Evolutionary conservation across 2,888 invertebrate species (phyloP).

Genomic region (Nomada fucata): DNA sequence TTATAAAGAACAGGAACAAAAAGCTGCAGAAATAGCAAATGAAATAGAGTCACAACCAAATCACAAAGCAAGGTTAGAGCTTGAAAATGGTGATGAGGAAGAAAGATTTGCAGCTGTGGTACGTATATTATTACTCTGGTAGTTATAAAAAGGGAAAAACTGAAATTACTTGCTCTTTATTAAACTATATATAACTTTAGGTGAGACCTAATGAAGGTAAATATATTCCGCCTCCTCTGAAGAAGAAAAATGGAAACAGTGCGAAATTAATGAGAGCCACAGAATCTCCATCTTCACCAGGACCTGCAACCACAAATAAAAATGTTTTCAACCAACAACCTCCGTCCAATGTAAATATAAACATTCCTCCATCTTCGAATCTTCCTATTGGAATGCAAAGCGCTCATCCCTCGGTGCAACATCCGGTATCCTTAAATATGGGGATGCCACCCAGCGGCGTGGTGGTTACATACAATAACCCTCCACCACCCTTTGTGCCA

Average conservation of each 20-base stretch:
- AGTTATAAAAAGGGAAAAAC: constrained; percentile 3
- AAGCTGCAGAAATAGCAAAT: constrained; percentile 95
- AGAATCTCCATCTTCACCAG: constrained; percentile 85
- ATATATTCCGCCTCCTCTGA: constrained; percentile 92
- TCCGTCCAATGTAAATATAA: constrained; percentile 74
- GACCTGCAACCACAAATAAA: constrained; percentile 77
- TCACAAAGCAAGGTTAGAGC: constrained; percentile 92
- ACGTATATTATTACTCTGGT: constrained; percentile 36
- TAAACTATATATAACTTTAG: constrained; percentile 60
- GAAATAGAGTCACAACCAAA: constrained; percentile 96
- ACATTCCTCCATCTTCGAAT: constrained; percentile 78
- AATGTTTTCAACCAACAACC: constrained; percentile 81
- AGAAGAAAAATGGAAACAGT: constrained; percentile 88
- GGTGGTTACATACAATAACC: constrained; percentile 79
- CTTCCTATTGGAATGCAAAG: constrained; percentile 80
- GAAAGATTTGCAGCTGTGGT: constrained; percentile 94
- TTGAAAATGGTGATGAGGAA: constrained; percentile 98
- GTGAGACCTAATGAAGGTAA: constrained; percentile 86
- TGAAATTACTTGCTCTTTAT: neutral
- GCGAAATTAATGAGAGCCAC: constrained; percentile 89
- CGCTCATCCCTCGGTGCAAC: constrained; percentile 79
- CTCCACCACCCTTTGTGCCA: constrained; percentile 81
- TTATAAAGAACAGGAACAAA: constrained; percentile 92
- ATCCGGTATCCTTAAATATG: constrained; percentile 80
- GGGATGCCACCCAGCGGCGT: constrained; percentile 82